phyloP scores from a whole-genome alignment of 1,140 invertebrate genomes.

The silkworm (Bombyx mori) region ASM3026992v2 NC_085128.1:1046501-1047000 shows the following conservation, averaged over 20 bases:
- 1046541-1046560: too few species aligned
- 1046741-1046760: slow-evolving; percentile 1
- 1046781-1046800: slow-evolving; percentile 5
- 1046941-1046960: not conserved
- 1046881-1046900: slow-evolving; percentile 6
- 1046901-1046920: not conserved
- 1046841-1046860: slow-evolving; percentile 4
- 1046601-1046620: not conserved
- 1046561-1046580: too few species aligned
- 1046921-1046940: slow-evolving; percentile 3
- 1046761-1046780: slow-evolving; percentile 4
- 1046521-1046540: too few species aligned
- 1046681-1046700: slow-evolving; percentile 1
- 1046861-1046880: slow-evolving; percentile 4
- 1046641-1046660: slow-evolving; percentile 2
- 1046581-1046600: not conserved
- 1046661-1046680: not conserved
- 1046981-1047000: too few species aligned
- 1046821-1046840: slow-evolving; percentile 2
- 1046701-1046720: not conserved
- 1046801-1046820: slow-evolving; percentile 3
- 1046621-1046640: slow-evolving; percentile 3
- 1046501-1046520: too few species aligned
- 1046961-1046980: slow-evolving; percentile 4
- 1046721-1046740: not conserved